phyloP scores from a whole-genome alignment of 2,888 invertebrate species.

The Pandemis corylana region DNA sequence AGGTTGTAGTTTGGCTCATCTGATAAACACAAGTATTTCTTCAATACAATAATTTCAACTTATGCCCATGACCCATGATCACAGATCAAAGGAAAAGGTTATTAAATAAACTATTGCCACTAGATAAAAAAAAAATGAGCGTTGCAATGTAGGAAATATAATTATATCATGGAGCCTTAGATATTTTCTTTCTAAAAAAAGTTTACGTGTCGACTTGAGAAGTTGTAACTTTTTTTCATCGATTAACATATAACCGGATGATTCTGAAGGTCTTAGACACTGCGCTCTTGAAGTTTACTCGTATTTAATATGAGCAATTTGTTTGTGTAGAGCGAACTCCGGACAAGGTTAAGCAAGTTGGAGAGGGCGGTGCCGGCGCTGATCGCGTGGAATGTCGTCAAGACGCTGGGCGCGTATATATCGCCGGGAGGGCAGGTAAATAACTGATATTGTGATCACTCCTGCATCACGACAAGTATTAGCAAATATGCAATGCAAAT shows the following conservation, averaged over 20 bases:
- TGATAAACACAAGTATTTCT: too few species aligned
- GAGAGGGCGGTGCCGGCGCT: slow-evolving; percentile 87
- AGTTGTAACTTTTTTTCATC: too few species aligned
- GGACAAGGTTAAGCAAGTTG: slow-evolving; percentile 82
- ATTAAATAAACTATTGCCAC: too few species aligned
- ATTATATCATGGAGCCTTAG: too few species aligned
- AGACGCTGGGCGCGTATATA: slow-evolving; percentile 65
- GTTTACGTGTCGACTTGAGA: too few species aligned
- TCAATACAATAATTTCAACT: too few species aligned
- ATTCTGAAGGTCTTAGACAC: background rate
- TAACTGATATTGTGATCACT: background rate
- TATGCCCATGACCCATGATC: too few species aligned
- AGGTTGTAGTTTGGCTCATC: too few species aligned
- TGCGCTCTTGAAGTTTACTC: background rate
- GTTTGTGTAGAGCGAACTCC: slow-evolving; percentile 75
- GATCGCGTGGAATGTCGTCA: slow-evolving; percentile 85
- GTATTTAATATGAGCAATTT: background rate
- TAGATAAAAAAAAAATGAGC: too few species aligned
- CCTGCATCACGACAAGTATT: background rate
- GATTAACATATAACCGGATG: background rate
- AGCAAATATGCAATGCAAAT: background rate
- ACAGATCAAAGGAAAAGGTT: too few species aligned
- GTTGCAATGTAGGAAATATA: background rate
- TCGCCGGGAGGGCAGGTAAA: slow-evolving; percentile 59
- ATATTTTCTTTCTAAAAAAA: too few species aligned